A percentile compares a stretch with the other conserved stretches of the same genome.
These are phyloP conservation scores for Polylopha cassiicola DNA, from an alignment of 2,888 invertebrate genomes.

Conservation along the genomic window DNA sequence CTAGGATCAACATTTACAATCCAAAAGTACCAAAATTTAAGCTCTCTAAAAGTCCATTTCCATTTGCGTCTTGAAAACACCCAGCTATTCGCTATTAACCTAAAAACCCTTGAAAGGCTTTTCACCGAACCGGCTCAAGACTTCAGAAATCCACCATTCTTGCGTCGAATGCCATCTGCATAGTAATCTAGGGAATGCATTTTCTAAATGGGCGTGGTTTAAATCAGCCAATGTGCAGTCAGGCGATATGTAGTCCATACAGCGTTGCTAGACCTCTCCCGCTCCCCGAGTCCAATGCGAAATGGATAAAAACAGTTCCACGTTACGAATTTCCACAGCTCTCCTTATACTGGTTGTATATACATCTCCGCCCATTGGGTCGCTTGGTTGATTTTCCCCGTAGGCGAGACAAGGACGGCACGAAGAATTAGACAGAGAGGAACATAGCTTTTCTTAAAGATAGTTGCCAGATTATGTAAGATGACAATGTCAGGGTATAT, in stretches of 20 bases:
- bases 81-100: conserved; percentile 42
- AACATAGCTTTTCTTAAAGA: conserved; percentile 67
- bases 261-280: conserved; percentile 36
- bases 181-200: conserved; percentile 75
- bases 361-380: conserved; percentile 63
- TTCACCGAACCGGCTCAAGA: conserved; percentile 42
- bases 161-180: conserved; percentile 59
- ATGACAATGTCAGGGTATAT: conserved; percentile 62
- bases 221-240: conserved; percentile 75
- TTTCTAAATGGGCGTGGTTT: conserved; percentile 70
- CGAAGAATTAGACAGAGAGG: conserved; percentile 57
- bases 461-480: conserved; percentile 66
- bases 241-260: conserved; percentile 72
- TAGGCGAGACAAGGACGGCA: conserved; percentile 46
- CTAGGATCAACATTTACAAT: no score
- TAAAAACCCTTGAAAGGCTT: conserved; percentile 44
- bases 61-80: conserved; percentile 27
- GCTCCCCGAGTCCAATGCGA: conserved; percentile 34
- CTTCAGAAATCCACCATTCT: conserved; percentile 49
- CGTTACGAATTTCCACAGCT: conserved; percentile 49
- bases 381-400: conserved; percentile 58
- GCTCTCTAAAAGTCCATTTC: conserved; percentile 16
- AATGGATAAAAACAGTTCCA: conserved; percentile 37
- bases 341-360: conserved; percentile 42
- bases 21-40: conserved; percentile 13